A percentile compares a stretch with the other conserved stretches of the same genome.
Conservation (phyloP, 64 coral and sea anemone species). For the Trachythela sp. region DNA sequence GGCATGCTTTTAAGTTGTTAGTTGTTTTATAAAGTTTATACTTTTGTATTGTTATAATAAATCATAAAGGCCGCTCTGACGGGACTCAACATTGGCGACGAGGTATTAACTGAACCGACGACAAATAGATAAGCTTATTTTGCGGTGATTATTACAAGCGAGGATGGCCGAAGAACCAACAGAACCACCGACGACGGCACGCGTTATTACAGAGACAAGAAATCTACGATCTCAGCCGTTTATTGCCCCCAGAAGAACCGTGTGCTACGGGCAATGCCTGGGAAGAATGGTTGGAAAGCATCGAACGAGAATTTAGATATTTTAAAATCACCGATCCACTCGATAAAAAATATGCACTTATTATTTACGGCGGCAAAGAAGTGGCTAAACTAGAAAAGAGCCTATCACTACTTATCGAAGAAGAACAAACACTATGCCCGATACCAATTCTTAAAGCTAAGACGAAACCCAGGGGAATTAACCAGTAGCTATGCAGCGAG, state of each 20-base stretch:
- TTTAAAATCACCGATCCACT: slow-evolving; percentile 31
- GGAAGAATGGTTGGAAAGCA: slow-evolving; percentile 45
- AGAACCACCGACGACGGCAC: not conserved
- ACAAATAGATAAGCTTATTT: not conserved
- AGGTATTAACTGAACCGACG: not conserved
- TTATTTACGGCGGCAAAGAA: slow-evolving; percentile 38
- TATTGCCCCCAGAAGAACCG: slow-evolving; percentile 34
- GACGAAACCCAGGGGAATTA: not conserved
- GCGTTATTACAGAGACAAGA: slow-evolving; percentile 37
- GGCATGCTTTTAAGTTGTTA: no score
- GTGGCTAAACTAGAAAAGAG: slow-evolving; percentile 39
- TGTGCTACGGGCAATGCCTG: slow-evolving; percentile 11
- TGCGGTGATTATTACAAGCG: not conserved
- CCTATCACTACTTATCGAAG: not conserved
- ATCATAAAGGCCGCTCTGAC: no score
- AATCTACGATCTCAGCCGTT: slow-evolving; percentile 31
- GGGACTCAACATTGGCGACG: not conserved
- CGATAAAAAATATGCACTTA: slow-evolving; percentile 46
- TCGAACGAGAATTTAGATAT: slow-evolving; percentile 47
- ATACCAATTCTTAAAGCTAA: not conserved
- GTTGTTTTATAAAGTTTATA: no score
- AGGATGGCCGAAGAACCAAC: not conserved
- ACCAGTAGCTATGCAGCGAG: slow-evolving; percentile 10
- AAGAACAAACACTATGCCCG: not conserved
- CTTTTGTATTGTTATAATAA: no score